Evolutionary conservation across 2,113 vertebrate genomes (phyloP).

Genomic region (Mormyrus iriodes): DNA sequence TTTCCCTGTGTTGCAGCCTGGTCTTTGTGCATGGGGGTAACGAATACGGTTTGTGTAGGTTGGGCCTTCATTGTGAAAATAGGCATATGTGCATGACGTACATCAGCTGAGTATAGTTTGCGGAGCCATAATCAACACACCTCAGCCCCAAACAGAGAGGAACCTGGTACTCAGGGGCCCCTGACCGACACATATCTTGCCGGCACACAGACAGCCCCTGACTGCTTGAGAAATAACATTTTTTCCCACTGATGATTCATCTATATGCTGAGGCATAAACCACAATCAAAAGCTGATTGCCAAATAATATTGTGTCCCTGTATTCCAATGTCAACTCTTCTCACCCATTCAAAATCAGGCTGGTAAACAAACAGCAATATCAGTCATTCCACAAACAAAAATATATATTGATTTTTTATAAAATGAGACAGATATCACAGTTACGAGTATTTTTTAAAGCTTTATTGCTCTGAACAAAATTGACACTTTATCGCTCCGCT

Average conservation of each 20-base stretch:
- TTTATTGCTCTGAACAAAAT: neutral
- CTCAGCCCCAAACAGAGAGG: neutral
- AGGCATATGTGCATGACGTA: neutral
- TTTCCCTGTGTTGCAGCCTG: neutral
- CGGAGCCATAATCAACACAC: neutral
- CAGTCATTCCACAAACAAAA: slow-evolving; percentile 2
- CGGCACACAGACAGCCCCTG: neutral
- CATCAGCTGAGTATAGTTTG: neutral
- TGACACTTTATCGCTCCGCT: neutral
- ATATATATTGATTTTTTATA: neutral
- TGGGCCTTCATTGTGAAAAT: neutral
- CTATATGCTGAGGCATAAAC: neutral
- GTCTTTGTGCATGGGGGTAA: neutral
- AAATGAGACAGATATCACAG: neutral
- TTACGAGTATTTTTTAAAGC: neutral
- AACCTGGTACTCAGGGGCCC: neutral
- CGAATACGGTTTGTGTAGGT: neutral
- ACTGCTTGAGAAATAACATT: neutral
- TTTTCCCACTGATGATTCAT: neutral
- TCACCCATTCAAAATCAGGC: neutral
- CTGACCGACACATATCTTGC: neutral
- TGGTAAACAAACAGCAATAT: slow-evolving; percentile 2
- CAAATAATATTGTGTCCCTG: neutral
- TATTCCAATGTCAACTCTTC: neutral
- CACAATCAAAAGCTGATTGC: slow-evolving; percentile 2